Evolutionary conservation across 2,888 invertebrate genomes (phyloP), one percentile per base, ranked within the genome.

Genomic region (Drosophila demipolita): DNA sequence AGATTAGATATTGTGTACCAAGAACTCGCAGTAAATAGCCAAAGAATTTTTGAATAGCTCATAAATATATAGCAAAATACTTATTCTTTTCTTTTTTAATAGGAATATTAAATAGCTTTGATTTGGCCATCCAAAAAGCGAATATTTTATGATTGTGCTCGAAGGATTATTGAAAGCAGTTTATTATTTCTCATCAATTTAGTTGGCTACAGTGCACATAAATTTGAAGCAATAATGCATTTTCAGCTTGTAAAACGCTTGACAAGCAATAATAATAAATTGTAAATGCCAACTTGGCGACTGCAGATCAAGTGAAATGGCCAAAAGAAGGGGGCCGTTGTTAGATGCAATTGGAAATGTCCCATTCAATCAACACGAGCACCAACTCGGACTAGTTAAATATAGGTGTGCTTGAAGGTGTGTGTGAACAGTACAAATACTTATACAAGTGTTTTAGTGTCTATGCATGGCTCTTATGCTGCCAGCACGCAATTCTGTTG

Each of bases 401-500:
- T 73, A 62, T 71, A 70, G 73, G 70, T 70, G 58, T 50, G 48
- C 53, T n/a, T 38, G 50, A 49, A 45, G 15, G 59, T 53, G 9
- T 45, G 66, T 26, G 42, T 52, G 33, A 53, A 29, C 48, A 52
- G 36, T 40, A 17, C 57, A 76, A 66, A 75, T 61, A 62, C 49
- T 38, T 33, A 5, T 8, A 20, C 40, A 54, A 57, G 35, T 69
- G 45, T 53, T 45, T 81, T 42, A 42, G 53, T 66, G 53, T 45
- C 26, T 57, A 58, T 83, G 52, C 55, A 60, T 52, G 57, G 45
- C 40, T 71, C 52, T 60, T 63, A 45, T 57, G 74, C 48, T 66
- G 72, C 64, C 50, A 53, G 57, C 76, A 89, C 77, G 83, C 84
- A 82, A 78, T 87, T 89, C 71, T 79, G 87, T 81, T 81, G 87